Evolutionary conservation across 2,797 vertebrate species (phyloP).

Genomic region (Coregonus sp.): DNA sequence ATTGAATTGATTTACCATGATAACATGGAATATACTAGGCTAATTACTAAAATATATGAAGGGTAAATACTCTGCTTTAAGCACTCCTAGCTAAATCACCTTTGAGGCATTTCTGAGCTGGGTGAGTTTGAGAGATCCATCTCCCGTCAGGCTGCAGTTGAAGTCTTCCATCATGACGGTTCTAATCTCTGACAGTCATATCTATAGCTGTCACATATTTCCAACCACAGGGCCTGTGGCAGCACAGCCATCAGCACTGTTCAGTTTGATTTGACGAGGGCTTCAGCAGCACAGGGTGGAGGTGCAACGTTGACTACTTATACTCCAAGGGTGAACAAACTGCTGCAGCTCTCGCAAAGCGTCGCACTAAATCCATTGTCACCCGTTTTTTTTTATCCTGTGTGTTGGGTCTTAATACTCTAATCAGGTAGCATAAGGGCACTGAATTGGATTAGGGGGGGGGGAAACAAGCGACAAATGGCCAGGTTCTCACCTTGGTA

Average conservation of each 20-base stretch:
- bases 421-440: slow-evolving; percentile 57
- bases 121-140: neutral
- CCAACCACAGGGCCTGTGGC: slow-evolving; percentile 36
- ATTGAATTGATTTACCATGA: neutral
- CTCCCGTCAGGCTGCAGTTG: neutral
- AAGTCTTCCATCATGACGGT: slow-evolving; percentile 40
- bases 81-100: neutral
- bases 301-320: slow-evolving; percentile 24
- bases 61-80: neutral
- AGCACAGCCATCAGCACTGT: slow-evolving; percentile 27
- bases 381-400: slow-evolving; percentile 56
- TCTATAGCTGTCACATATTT: slow-evolving; percentile 58
- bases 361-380: slow-evolving; percentile 51
- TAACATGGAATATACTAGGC: neutral
- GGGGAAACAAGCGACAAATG: slow-evolving; percentile 19
- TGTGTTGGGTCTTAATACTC: slow-evolving; percentile 53
- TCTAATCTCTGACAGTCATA: slow-evolving; percentile 54
- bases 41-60: neutral
- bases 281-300: neutral
- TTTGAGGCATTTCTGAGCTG: neutral
- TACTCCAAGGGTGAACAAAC: slow-evolving; percentile 30
- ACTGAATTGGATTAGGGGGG: slow-evolving; percentile 61
- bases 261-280: slow-evolving; percentile 25
- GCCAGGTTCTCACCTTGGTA: slow-evolving; percentile 53
- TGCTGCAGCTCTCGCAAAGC: slow-evolving; percentile 23